These are phyloP conservation scores for Cetoscarus ocellatus DNA, from an alignment of 2,797 vertebrate genomes.

Conservation along the genomic window DNA sequence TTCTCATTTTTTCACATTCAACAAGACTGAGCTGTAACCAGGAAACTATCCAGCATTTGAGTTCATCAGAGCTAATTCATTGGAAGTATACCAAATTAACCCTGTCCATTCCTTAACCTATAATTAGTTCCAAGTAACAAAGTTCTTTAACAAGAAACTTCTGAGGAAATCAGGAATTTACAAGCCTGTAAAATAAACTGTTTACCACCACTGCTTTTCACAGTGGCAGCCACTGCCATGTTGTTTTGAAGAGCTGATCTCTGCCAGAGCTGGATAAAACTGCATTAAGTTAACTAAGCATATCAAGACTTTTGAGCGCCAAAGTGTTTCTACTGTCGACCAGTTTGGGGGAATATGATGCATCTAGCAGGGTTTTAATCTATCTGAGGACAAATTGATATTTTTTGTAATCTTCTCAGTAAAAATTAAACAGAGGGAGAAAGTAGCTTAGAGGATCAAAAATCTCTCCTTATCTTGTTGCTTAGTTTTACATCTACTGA, in stretches of 20 bases:
- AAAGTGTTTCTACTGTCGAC: background rate
- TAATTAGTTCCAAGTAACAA: conserved; percentile 46
- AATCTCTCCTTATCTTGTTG: background rate
- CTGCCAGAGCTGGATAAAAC: background rate
- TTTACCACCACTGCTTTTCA: conserved; percentile 23
- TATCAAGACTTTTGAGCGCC: background rate
- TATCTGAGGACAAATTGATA: background rate
- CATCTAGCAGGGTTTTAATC: background rate
- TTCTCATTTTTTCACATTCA: background rate
- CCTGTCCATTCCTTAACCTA: conserved; percentile 28
- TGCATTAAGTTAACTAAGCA: background rate
- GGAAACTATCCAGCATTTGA: conserved; percentile 7
- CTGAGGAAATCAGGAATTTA: conserved; percentile 41
- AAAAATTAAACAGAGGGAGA: background rate
- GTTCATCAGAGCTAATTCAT: conserved; percentile 30
- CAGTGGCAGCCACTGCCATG: background rate
- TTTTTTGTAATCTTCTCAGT: background rate
- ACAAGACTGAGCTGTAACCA: background rate
- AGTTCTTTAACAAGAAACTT: conserved; percentile 28
- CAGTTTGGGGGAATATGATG: background rate
- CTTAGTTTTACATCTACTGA: background rate
- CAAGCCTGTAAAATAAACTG: conserved; percentile 53
- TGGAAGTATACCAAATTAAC: conserved; percentile 30
- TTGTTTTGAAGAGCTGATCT: background rate
- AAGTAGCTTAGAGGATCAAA: background rate